Evolutionary conservation across 2,888 invertebrate species (phyloP), one percentile per base, ranked within the genome.

Genomic region (Drosophila kambysellisi): DNA sequence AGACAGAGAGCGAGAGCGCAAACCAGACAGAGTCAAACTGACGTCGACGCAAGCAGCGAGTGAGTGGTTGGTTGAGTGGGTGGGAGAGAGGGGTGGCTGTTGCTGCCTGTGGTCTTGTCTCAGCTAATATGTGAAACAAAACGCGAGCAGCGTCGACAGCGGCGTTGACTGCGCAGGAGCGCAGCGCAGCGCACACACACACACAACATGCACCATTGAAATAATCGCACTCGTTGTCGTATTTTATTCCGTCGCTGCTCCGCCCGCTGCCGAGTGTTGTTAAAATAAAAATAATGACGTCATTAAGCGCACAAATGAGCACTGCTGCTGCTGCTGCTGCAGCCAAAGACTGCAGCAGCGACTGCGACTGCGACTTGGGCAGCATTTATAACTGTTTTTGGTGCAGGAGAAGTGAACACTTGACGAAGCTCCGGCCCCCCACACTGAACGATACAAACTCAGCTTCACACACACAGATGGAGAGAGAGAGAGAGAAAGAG

Each of bases 261-360:
- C 70, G 64, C 74, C 83, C 65, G 70, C 81, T 73, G 51, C 67
- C 76, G 70, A 70, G 74, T 72, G 90, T 88, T 90, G 91, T 90
- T 90, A 88, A 88, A 88, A 88, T 91, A 88, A 88, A 87, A 88
- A 88, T 88, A 88, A 88, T 88, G 87, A 88, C 87, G 87, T 88
- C 87, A 88, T 88, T 88, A 88, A 85, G 90, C 81, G 81, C 90
- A 86, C 87, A 88, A 88, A 88, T 88, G 87, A 88, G 87, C 87
- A 76, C 80, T 88, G 87, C 83, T 74, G 88, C 90, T 83, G 83
- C 74, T 39, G 63, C 54, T 43, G 70, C 74, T 39, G 63, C 54
- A 39, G 70, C 66, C 46, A 56, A 59, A n/a, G 56, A 48, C 70
- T 57, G 59, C 52, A 17, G 60, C 64, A 35, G 30, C 51, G 48